These are phyloP conservation scores for Hypomesus transpacificus DNA, from an alignment of 2,113 vertebrate genomes.

Conservation along the genomic window DNA sequence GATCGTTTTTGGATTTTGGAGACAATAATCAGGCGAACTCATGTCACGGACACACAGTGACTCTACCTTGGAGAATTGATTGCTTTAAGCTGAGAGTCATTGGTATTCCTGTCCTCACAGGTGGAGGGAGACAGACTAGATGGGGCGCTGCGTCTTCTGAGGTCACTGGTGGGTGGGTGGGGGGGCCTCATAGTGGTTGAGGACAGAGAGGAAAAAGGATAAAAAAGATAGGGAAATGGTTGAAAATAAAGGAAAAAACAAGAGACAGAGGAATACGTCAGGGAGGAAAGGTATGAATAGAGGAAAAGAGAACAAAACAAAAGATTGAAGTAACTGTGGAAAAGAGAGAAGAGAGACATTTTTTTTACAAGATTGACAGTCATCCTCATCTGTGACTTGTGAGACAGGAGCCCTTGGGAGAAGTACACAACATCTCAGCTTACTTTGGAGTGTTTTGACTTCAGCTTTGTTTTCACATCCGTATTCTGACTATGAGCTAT, in stretches of 20 bases:
- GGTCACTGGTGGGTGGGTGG: conserved; percentile 31
- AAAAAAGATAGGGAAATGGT: not conserved
- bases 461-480: not conserved
- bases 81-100: conserved; percentile 51
- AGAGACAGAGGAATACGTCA: no score
- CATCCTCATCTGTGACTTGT: conserved; percentile 46
- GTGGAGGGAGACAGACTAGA: conserved; percentile 42
- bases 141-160: conserved; percentile 47
- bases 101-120: conserved; percentile 58
- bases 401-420: conserved; percentile 54
- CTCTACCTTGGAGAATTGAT: conserved; percentile 61
- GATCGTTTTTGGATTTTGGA: conserved; percentile 49
- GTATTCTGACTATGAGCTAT: not conserved
- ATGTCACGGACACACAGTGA: conserved; percentile 54
- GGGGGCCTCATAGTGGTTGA: conserved; percentile 4
- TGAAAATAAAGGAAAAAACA: no score
- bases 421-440: conserved; percentile 43
- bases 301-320: not conserved
- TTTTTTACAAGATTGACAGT: conserved; percentile 6
- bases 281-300: not conserved
- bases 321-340: not conserved
- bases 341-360: not conserved
- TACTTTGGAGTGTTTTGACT: conserved; percentile 14
- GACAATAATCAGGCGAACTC: conserved; percentile 60
- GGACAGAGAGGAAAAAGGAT: conserved; percentile 10